Percentiles rank a stretch among this genome's conserved stretches.
These are phyloP conservation scores for Rhineura floridana DNA, from an alignment of 2,113 vertebrate species.

Conservation along the genomic window DNA sequence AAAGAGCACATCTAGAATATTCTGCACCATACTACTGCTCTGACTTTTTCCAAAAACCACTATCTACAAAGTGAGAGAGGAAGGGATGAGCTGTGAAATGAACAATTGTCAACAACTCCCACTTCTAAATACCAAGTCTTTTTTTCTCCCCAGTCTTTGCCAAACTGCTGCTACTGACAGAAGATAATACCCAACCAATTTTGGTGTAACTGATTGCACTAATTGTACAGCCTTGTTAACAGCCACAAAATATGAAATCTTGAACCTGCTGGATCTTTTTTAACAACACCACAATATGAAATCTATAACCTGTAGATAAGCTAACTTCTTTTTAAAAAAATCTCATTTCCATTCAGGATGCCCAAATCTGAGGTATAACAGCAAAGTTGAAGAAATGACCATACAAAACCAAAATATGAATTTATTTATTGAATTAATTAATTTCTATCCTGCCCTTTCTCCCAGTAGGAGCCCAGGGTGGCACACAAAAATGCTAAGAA, in stretches of 20 bases:
- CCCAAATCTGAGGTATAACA: background rate
- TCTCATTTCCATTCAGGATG: background rate
- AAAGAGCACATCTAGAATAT: background rate
- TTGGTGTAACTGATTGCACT: background rate
- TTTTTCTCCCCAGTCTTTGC: background rate
- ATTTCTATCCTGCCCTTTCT: no score
- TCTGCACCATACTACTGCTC: background rate
- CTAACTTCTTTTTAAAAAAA: background rate
- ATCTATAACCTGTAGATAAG: background rate
- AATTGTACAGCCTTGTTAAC: background rate
- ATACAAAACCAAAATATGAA: background rate
- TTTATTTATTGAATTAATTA: no score
- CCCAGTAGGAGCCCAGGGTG: no score
- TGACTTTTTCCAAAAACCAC: background rate
- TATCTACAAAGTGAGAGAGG: background rate
- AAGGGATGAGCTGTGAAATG: background rate
- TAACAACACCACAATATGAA: background rate
- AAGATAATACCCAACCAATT: background rate
- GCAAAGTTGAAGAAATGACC: background rate
- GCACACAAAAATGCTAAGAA: no score
- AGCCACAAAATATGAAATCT: background rate
- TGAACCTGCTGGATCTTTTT: no score
- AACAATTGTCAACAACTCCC: no score
- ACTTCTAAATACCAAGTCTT: background rate
- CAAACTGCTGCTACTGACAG: background rate